phyloP scores from a whole-genome alignment of 2,113 vertebrate species.

The Proterorhinus semilunaris region DNA sequence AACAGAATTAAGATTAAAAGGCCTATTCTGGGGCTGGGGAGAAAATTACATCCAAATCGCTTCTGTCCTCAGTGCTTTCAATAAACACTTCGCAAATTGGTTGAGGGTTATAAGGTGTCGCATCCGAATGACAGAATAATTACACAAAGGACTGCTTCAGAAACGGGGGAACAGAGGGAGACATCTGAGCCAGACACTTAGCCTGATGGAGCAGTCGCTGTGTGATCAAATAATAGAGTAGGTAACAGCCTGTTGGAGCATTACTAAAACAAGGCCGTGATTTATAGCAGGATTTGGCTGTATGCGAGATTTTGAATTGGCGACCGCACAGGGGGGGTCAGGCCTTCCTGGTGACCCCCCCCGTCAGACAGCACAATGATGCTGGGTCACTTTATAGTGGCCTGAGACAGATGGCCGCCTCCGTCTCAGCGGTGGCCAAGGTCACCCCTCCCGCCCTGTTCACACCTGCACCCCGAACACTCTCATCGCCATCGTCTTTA shows the following conservation, averaged over 20 bases:
- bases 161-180: constrained; percentile 18
- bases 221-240: constrained; percentile 49
- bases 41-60: constrained; percentile 51
- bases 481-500: constrained; percentile 59
- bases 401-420: constrained; percentile 76
- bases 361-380: constrained; percentile 71
- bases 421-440: constrained; percentile 66
- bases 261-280: constrained; percentile 15
- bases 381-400: constrained; percentile 66
- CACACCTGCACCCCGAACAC: constrained; percentile 65
- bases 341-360: constrained; percentile 57
- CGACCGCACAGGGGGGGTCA: constrained; percentile 50
- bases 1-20: constrained; percentile 39
- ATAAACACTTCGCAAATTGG: constrained; percentile 56
- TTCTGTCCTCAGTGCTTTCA: constrained; percentile 43
- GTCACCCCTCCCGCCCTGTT: constrained; percentile 60
- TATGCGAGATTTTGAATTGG: constrained; percentile 27
- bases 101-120: constrained; percentile 42
- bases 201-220: constrained; percentile 18
- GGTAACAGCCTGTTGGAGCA: constrained; percentile 21
- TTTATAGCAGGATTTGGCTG: constrained; percentile 40
- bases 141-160: constrained; percentile 32
- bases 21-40: constrained; percentile 23
- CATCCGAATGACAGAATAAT: constrained; percentile 65
- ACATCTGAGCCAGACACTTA: constrained; percentile 17